Evolutionary conservation across 2,888 invertebrate species (phyloP), one percentile per base, ranked within the genome.

Genomic region (Dione vanillae): DNA sequence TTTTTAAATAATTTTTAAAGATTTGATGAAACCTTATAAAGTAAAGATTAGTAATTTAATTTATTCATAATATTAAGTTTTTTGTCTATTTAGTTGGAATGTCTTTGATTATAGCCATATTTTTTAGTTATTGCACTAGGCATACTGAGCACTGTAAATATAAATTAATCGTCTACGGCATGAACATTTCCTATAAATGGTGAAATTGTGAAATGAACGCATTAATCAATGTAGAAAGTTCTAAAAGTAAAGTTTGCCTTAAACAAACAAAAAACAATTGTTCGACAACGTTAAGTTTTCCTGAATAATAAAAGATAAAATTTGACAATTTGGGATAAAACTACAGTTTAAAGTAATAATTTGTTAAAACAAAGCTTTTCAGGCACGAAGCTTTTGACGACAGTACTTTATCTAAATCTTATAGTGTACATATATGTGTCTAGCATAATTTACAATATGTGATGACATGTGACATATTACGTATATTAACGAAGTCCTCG

Each of bases 391-490:
- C 12, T 14, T 35, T n/a, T 52, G 52, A 7, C 6, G 8, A n/a
- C 35, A 35, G 40, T 14, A 19, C 47, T 56, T 47, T 20, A 11
- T n/a, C 56, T 47, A 66, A 45, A 66, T 66, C 45, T 5, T 37
- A 66, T 56, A 66, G 16, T 47, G 27, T 27, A 27, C 27, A 66
- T 47, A 19, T 58, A 67, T n/a, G 65, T 12, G 56, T 58, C 56
- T 47, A 37, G 11, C 20, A 56, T 58, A 47, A 40, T 66, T 14
- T 52, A 20, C 27, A 20, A 14, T 47, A 54, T 58, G 66, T 47
- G 66, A 58, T 58, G 66, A 66, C 58, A 47, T 58, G 56, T 37
- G 58, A 45, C 37, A 49, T 35, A 66, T 56, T 49, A 66, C 66
- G 45, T 41, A 41, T 37, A 56, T 58, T 56, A n/a, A 14, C 56